Evolutionary conservation across 2,797 vertebrate species (phyloP), one percentile per base, ranked within the genome.

Genomic region (Typhlichthys subterraneus): DNA sequence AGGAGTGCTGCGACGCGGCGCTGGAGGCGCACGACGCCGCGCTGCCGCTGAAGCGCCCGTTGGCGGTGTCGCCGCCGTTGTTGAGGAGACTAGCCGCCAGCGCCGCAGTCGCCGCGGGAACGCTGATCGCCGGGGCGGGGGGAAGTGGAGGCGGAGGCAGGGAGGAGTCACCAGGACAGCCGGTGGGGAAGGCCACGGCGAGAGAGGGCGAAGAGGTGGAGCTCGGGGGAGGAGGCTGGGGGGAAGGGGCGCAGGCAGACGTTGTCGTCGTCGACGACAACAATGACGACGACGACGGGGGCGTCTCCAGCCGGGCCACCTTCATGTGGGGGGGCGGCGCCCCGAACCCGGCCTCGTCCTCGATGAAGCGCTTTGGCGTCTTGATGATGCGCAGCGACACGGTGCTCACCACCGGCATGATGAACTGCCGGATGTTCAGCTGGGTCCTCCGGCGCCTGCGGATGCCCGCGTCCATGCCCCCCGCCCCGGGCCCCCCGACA

Each of bases 321-420:
- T 99, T 99, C 77, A 96, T 94, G 9, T 97, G 96, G 12, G 96
- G 95, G 47, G 86, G 80, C 0, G 90, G 86, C 3, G 85, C 61
- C 64, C 95, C 95, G 0, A 98, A 99, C 82, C 92, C 91, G 56
- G 87, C 94, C 76, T 98, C 97, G 2, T 99, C 98, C 76, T 99
- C 96, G 45, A 99, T 99, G 84, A 99, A 99, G 47, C 98, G 94
- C 77, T 98, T 96, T 14, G 97, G 98, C 2, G 97, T 99, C 85
- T 98, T 99, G 67, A 99, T 99, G 82, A 99, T 97, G 49, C 98
- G 92, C 0, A 95, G 94, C 12, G 97, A 99, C 78, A 99, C 96
- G 0, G 97, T 97, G 38, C 98, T 99, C 73, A 99, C 97, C n/a
- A 99, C 97, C 0, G 98, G 98, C 98, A 99, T 99, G 76, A 99